These are phyloP conservation scores for Lagodon rhomboides DNA, from an alignment of 2,797 vertebrate genomes.

Conservation along the genomic window DNA sequence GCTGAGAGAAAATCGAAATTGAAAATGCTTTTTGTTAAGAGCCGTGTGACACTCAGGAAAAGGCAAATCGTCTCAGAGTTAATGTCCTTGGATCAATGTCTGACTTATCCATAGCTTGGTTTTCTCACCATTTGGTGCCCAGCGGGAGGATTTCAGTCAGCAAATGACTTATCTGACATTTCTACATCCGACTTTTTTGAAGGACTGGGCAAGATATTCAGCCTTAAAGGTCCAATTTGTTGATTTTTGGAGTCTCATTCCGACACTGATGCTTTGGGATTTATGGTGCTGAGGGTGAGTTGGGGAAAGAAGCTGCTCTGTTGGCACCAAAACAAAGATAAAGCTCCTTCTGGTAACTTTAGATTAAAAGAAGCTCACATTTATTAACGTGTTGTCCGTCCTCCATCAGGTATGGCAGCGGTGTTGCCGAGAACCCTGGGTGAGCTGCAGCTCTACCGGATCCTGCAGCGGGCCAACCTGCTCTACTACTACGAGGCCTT, in stretches of 20 bases:
- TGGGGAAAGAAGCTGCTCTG: no score
- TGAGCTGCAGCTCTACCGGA: constrained; percentile 97
- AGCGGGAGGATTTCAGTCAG: constrained; percentile 23
- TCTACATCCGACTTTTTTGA: constrained; percentile 5
- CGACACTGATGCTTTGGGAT: no score
- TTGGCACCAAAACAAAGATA: no score
- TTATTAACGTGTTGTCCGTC: background rate
- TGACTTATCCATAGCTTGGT: constrained; percentile 2
- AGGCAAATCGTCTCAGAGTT: background rate
- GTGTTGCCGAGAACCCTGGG: constrained; percentile 97
- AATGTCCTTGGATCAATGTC: background rate
- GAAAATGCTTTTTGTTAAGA: background rate
- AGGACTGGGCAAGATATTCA: background rate
- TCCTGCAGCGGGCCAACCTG: constrained; percentile 96
- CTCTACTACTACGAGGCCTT: constrained; percentile 99
- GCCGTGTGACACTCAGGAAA: background rate
- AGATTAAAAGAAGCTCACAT: no score
- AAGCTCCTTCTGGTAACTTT: no score
- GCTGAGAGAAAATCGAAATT: background rate
- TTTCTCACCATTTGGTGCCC: constrained; percentile 33
- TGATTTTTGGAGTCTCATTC: background rate
- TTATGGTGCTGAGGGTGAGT: no score
- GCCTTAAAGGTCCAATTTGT: background rate
- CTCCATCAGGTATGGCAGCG: constrained; percentile 91
- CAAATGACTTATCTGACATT: constrained; percentile 43